These are phyloP conservation scores for Clusia tigrina DNA, from an alignment of 2,888 invertebrate genomes.

Conservation along the genomic window DNA sequence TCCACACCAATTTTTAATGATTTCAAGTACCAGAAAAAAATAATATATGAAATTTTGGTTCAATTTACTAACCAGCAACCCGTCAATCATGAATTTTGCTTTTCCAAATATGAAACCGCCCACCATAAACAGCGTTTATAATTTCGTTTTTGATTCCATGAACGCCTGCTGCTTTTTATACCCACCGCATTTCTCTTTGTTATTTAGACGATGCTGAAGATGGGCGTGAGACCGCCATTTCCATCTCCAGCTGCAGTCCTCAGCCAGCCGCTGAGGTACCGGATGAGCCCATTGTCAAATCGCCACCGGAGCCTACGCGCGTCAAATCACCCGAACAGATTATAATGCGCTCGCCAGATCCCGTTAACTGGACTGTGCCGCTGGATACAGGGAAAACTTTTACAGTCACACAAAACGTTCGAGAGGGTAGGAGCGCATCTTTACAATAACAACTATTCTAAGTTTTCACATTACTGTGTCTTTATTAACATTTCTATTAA, in stretches of 20 bases:
- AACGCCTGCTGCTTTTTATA: too few relatives aligned
- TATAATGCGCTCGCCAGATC: slow-evolving; percentile 91
- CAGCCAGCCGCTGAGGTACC: slow-evolving; percentile 57
- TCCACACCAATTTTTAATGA: background rate
- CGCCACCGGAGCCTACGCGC: slow-evolving; percentile 90
- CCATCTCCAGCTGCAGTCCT: slow-evolving; percentile 62
- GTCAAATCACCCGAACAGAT: slow-evolving; percentile 94
- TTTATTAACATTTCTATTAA: slow-evolving; percentile 6
- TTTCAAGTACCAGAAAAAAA: too few relatives aligned
- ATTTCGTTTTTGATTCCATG: slow-evolving; percentile 4
- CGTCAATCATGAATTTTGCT: slow-evolving; percentile 1
- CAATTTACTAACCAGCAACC: slow-evolving; percentile 6
- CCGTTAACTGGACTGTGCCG: slow-evolving; percentile 94
- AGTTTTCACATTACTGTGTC: too few relatives aligned
- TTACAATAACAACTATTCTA: background rate
- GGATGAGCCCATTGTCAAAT: slow-evolving; percentile 82
- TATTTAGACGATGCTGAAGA: slow-evolving; percentile 62
- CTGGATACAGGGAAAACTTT: slow-evolving; percentile 93
- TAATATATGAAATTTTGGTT: background rate
- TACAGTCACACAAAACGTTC: slow-evolving; percentile 91
- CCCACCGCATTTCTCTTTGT: too few relatives aligned
- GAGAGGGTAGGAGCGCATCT: slow-evolving; percentile 69
- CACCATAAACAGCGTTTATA: background rate
- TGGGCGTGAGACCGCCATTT: slow-evolving; percentile 59
- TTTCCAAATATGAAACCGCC: background rate